A percentile compares a stretch with the other conserved stretches of the same genome.
These are phyloP conservation scores for Trissoscelio sp. DNA, from an alignment of 2,888 invertebrate species.

Conservation along the genomic window DNA sequence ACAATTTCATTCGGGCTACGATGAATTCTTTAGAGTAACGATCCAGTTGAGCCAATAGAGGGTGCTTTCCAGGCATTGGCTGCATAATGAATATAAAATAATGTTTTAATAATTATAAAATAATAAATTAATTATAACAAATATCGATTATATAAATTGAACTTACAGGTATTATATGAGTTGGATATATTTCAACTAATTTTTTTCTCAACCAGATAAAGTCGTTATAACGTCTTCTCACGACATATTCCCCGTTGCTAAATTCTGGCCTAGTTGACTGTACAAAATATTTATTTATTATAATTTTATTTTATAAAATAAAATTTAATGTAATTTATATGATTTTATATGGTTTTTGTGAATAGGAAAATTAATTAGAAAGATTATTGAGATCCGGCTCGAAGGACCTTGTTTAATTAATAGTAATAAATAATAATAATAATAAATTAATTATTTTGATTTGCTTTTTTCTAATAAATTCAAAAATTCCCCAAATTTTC, in stretches of 20 bases:
- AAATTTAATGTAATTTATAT: no score
- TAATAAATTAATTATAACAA: no score
- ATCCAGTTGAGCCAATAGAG: conserved; percentile 87
- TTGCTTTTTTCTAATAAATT: no score
- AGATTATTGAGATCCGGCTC: no score
- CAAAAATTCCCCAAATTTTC: no score
- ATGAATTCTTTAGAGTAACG: conserved; percentile 90
- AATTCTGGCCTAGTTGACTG: conserved; percentile 87
- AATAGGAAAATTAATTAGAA: no score
- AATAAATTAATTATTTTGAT: no score
- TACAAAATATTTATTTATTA: no score
- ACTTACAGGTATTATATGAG: conserved; percentile 88
- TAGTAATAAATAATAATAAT: no score
- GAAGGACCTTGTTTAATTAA: no score
- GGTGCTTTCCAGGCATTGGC: conserved; percentile 89
- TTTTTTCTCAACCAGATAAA: conserved; percentile 89
- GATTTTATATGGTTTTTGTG: no score
- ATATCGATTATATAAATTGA: not conserved
- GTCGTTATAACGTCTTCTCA: conserved; percentile 89
- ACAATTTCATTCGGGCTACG: conserved; percentile 86
- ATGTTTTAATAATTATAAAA: not conserved
- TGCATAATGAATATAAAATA: conserved; percentile 83
- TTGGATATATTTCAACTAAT: conserved; percentile 87
- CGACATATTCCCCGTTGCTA: conserved; percentile 87
- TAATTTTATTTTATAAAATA: no score